Evolutionary conservation across 2,797 vertebrate genomes (phyloP), one percentile per base, ranked within the genome.

Genomic region (Gouania willdenowi): DNA sequence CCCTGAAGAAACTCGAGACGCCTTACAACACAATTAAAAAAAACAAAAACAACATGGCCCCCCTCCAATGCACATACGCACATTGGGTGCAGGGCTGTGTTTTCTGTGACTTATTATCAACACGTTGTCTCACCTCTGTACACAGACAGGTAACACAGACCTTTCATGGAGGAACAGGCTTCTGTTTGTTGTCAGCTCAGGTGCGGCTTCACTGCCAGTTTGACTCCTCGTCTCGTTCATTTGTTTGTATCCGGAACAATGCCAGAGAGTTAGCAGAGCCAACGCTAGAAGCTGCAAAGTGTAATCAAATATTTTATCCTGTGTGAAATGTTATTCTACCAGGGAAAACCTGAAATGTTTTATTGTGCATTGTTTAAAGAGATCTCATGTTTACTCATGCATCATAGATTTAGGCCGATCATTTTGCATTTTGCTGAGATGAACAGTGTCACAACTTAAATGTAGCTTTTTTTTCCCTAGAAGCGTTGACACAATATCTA

Each of bases 31-130:
- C 3, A 53, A 35, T 38, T 43, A 29, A 16, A 39, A 19, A 29
- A 29, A 53, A 24, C 48, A 45, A 5, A 47, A 2, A 20, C 49
- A 47, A 29, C 15, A 14, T 29, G 8, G 26, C 48, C 12, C 1
- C 3, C 6, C 21, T 53, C 23, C 43, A 47, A 10, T 15, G 47
- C 25, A 71, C n/a, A 38, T 34, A n/a, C n/a, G n/a, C n/a, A 40
- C 38, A 32, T 32, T 42, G 29, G 13, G 14, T 27, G 22, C 40
- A 39, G 26, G 27, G 31, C 60, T 31, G 14, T 30, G 41, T 41
- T 59, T 69, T 39, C 33, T 56, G 42, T 31, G 45, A 43, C 69
- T 28, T 48, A 20, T 52, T 37, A 64, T 56, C 39, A 68, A 57
- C 46, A 66, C 19, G 36, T 43, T 41, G 31, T 75, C 35, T 63